Base-by-base conservation (phyloP, 2,113 vertebrate genomes). In the Oreochromis tanganicae region DNA sequence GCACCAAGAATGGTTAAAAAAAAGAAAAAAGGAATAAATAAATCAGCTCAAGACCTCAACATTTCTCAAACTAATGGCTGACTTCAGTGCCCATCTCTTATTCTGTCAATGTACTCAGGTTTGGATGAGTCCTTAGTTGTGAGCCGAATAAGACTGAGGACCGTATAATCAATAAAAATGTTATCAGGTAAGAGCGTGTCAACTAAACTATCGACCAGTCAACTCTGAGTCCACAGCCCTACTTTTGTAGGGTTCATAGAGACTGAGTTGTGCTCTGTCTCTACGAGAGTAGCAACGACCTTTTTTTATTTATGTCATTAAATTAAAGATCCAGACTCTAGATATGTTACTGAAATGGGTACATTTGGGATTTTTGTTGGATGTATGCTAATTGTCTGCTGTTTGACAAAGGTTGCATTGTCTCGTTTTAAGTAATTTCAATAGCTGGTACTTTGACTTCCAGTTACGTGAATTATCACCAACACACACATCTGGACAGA, bases 401-500 rank as follows among this genome's bases (percentile, higher is more conserved):
- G 78, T 52, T 80, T 29, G 48, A 81, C 73, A 82, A 91, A 87
- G 78, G 79, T 78, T 88, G 57, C 61, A 38, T 59, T 85, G 85
- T 91, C 88, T 90, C 14, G 48, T 80, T 46, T 82, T 80, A 63
- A 80, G 78, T 83, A 17, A 83, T 73, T 81, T 61, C 59, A 78
- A 85, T 86, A 29, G 71, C 84, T 29, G 81, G 81, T 85, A 85
- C 48, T 83, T 84, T 93, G 89, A 89, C 82, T 90, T 94, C 90
- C 87, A 82, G 87, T 80, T 79, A 90, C 80, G 84, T 89, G 85
- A 84, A 55, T 92, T 81, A 79, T 88, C 84, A 92, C 83, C 85
- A 85, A 86, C 88, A 85, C 89, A 87, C 88, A 84, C 82, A 85
- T 87, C 81, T 83, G 91, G 87, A 90, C 81, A 92, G 90, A 91